Evolutionary conservation across 2,797 vertebrate species (phyloP).

Genomic region (Zalophus californianus): DNA sequence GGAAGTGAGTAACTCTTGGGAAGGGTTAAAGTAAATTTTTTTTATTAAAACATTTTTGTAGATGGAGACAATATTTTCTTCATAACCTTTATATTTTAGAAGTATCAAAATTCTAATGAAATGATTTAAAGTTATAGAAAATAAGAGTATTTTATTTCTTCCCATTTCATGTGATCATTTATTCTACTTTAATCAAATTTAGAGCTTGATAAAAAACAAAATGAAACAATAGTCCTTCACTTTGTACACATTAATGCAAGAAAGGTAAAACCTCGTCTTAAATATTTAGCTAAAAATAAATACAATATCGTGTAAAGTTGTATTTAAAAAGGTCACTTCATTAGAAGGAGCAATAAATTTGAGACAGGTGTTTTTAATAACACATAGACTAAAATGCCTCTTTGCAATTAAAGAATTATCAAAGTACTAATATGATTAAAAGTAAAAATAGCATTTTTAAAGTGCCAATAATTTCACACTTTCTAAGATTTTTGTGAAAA

Average conservation of each 20-base stretch:
- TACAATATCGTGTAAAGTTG: background rate
- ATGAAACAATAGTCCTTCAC: conserved; percentile 21
- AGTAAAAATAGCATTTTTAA: conserved; percentile 1
- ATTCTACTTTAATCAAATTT: conserved; percentile 65
- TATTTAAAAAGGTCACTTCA: conserved; percentile 7
- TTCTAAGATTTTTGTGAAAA: conserved; percentile 21
- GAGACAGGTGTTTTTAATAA: background rate
- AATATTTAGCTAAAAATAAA: background rate
- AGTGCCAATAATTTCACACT: background rate
- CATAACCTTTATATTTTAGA: conserved; percentile 20
- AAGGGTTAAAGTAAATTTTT: conserved; percentile 76
- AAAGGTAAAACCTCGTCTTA: background rate
- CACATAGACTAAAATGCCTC: background rate
- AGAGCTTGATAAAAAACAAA: conserved; percentile 51
- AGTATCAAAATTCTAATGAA: conserved; percentile 58
- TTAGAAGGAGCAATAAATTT: background rate
- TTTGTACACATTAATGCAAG: background rate
- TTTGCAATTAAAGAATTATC: background rate
- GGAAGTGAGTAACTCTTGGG: conserved; percentile 68
- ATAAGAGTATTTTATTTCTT: conserved; percentile 70
- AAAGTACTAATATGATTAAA: background rate
- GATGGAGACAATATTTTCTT: conserved; percentile 59
- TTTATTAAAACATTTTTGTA: conserved; percentile 69
- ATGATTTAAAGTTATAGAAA: conserved; percentile 70
- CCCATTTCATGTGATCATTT: conserved; percentile 23